Base-by-base conservation (phyloP, 35 echinoderm and acorn worm species). In the Ophioderma brevispina region DNA sequence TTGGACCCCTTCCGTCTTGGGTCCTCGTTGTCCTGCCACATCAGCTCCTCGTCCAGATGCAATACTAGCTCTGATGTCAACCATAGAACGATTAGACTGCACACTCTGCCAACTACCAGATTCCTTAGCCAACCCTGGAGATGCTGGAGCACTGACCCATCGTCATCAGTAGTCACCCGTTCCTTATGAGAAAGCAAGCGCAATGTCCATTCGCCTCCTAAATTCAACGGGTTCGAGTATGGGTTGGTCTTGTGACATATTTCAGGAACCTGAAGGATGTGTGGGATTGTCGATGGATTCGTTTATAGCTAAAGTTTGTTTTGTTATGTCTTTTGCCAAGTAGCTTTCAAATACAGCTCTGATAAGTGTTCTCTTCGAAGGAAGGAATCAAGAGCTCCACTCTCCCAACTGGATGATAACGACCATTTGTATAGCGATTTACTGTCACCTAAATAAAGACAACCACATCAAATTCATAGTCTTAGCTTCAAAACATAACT, bases 351-450 rank as follows among this genome's bases (percentile, higher is more conserved):
- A 90, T 31, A 99, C 91, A 37, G 94, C 85, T 80, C 77, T 55
- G 34, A 99, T 75, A 99, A 90, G 19, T 83, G 82, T 37, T 95
- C 90, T 36, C 85, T 86, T 37, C 95, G 84, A 13, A 99, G 91
- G 76, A 95, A 99, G 21, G 43, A 79, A 37, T 93, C 91, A 15
- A 99, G 83, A 28, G 84, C 76, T 17, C 40, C 21, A 28, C 93
- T 63, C 32, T 91, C 86, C 97, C 97, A 99, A n/a, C 46, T 93
- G 97, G 32, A 99, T 79, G n/a, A 77, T 99, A 99, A 21, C 91
- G 87, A 89, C 97, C 95, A 52, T 99, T 84, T 30, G 81, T 86
- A 37, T 95, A 93, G n/a, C 93, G 90, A 81, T 83, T 89, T 33
- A 99, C 91, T 18, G 96, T 98, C 28, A 98, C 96, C 96, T 98